Conservation (phyloP, 2,797 vertebrate genomes). For the Sebastes aleutianus region DNA sequence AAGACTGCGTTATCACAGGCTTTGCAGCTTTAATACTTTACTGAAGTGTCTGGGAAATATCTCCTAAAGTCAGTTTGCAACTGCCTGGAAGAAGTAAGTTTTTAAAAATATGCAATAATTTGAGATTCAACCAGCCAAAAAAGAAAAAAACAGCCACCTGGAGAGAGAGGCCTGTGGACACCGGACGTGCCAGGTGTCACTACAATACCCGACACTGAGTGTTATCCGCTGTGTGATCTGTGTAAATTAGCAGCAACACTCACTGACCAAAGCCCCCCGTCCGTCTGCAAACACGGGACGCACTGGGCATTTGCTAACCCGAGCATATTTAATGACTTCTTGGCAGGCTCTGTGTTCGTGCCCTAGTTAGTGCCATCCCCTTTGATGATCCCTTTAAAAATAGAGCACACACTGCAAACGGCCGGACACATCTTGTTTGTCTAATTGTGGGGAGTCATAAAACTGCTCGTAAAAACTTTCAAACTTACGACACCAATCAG, state of each 20-base stretch:
- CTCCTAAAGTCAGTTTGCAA: not conserved
- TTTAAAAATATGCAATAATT: not conserved
- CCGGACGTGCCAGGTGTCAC: constrained; percentile 8
- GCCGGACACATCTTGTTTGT: constrained; percentile 22
- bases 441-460: constrained; percentile 20
- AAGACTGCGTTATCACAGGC: not conserved
- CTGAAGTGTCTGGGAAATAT: not conserved
- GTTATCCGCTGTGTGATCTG: constrained; percentile 5
- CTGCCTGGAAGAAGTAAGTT: not conserved
- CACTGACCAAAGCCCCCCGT: constrained; percentile 27
- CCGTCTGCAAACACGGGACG: constrained; percentile 17
- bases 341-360: constrained; percentile 30
- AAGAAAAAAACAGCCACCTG: not conserved
- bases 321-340: constrained; percentile 49
- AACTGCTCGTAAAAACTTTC: not conserved
- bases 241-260: constrained; percentile 22
- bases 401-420: constrained; percentile 28
- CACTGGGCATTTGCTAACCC: constrained; percentile 40
- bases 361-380: constrained; percentile 35
- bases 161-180: not conserved
- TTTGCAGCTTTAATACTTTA: not conserved
- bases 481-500: constrained; percentile 1
- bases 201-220: not conserved
- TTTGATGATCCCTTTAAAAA: constrained; percentile 52
- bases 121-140: not conserved